Conservation (phyloP, 2,113 vertebrate genomes). For the Notarius lentiginosus region DNA sequence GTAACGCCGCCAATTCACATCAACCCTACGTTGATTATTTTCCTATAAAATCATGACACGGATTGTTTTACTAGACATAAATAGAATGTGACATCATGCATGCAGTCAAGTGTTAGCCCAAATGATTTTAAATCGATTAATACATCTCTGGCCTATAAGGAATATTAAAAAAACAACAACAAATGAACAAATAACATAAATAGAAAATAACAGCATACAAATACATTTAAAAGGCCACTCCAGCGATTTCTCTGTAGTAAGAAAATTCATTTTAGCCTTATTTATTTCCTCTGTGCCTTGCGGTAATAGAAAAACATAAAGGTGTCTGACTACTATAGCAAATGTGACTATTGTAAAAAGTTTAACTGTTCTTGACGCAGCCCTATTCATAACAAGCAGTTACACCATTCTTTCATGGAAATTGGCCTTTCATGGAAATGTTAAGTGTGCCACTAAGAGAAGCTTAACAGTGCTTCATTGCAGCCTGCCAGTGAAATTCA, state of each 20-base stretch:
- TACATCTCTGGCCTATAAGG: not conserved
- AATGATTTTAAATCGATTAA: not conserved
- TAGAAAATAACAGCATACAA: not conserved
- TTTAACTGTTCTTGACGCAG: not conserved
- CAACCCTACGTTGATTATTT: too few species aligned
- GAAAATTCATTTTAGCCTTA: not conserved
- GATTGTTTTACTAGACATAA: not conserved
- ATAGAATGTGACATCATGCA: not conserved
- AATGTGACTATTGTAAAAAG: not conserved
- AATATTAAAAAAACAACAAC: too few species aligned
- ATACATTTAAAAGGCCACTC: not conserved
- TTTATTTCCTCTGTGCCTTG: not conserved
- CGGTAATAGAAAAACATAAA: not conserved
- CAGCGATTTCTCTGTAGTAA: not conserved
- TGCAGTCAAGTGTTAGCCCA: not conserved
- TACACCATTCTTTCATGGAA: not conserved
- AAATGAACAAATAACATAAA: not conserved
- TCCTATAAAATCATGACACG: too few species aligned
- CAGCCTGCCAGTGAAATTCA: not conserved
- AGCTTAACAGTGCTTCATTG: not conserved
- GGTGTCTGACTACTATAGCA: not conserved
- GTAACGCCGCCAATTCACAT: too few species aligned
- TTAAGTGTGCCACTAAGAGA: not conserved
- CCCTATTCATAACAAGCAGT: not conserved
- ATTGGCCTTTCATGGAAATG: constrained; percentile 4